phyloP scores from a whole-genome alignment of 2,113 vertebrate species.

The Astur gentilis region DNA sequence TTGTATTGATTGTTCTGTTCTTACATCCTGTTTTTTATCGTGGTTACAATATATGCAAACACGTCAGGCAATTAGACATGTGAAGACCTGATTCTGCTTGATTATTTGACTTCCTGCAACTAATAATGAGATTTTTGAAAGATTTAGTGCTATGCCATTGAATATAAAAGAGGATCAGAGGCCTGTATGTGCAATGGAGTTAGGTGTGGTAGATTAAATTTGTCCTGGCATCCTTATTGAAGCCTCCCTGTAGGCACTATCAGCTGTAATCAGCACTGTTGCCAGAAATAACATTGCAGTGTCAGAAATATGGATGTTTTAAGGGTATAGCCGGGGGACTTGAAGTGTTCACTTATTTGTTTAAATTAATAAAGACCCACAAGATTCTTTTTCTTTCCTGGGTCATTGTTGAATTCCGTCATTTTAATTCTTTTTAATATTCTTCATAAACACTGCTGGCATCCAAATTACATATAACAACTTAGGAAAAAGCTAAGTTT shows the following conservation, averaged over 20 bases:
- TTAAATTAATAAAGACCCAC: not conserved
- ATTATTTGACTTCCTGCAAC: conserved; percentile 54
- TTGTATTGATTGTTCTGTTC: conserved; percentile 20
- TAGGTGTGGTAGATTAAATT: conserved; percentile 27
- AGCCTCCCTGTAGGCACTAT: conserved; percentile 23
- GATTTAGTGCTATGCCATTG: conserved; percentile 9
- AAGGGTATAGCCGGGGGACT: not conserved
- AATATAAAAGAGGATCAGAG: not conserved
- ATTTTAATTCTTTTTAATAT: not conserved
- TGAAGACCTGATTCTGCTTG: conserved; percentile 3
- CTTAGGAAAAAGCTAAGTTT: not conserved
- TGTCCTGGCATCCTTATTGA: not conserved
- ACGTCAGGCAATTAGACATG: not conserved
- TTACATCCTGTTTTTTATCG: not conserved
- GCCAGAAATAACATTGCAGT: conserved; percentile 30
- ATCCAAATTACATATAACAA: not conserved
- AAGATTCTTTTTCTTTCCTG: not conserved
- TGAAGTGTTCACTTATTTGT: not conserved
- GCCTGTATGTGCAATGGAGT: not conserved
- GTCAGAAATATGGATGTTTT: not conserved
- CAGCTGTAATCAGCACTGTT: not conserved
- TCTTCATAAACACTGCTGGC: not conserved
- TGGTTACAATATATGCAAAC: conserved; percentile 17
- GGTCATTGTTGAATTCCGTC: not conserved
- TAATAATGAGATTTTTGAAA: conserved; percentile 42